phyloP scores from a whole-genome alignment of 2,888 invertebrate species.

The Aporophyla lueneburgensis region DNA sequence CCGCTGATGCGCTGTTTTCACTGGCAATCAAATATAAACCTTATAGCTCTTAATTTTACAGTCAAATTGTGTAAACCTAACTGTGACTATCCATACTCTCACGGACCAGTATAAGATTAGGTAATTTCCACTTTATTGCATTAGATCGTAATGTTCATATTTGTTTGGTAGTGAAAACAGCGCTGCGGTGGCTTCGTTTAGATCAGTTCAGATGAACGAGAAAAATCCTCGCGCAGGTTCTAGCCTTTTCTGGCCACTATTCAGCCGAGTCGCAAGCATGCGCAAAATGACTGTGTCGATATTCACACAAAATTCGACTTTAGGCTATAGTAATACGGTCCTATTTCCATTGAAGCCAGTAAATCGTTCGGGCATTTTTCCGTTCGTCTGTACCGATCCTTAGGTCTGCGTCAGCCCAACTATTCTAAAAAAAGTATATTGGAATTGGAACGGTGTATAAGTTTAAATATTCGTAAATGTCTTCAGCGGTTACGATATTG shows the following conservation, averaged over 20 bases:
- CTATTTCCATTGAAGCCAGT: too few species aligned
- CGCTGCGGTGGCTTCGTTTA: neutral
- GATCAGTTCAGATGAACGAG: too few species aligned
- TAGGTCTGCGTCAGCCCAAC: neutral
- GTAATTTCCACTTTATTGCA: neutral
- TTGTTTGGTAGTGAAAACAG: slow-evolving; percentile 5
- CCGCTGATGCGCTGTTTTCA: neutral
- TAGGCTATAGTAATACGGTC: too few species aligned
- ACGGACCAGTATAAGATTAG: neutral
- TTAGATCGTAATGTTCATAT: neutral
- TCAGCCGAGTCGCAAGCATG: too few species aligned
- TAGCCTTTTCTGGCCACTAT: too few species aligned
- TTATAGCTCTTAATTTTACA: neutral
- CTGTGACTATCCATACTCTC: neutral
- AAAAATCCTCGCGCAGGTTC: too few species aligned
- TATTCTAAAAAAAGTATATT: slow-evolving; percentile 1
- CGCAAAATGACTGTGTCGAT: too few species aligned
- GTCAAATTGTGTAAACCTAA: neutral
- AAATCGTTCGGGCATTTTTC: too few species aligned
- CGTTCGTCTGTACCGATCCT: too few species aligned
- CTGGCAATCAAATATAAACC: slow-evolving; percentile 11
- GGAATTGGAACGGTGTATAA: neutral
- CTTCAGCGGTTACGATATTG: slow-evolving; percentile 6
- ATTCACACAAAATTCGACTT: too few species aligned
- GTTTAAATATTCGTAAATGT: slow-evolving; percentile 13